These are phyloP conservation scores for Parambassis ranga DNA, from an alignment of 2,797 vertebrate species.

Conservation along the genomic window DNA sequence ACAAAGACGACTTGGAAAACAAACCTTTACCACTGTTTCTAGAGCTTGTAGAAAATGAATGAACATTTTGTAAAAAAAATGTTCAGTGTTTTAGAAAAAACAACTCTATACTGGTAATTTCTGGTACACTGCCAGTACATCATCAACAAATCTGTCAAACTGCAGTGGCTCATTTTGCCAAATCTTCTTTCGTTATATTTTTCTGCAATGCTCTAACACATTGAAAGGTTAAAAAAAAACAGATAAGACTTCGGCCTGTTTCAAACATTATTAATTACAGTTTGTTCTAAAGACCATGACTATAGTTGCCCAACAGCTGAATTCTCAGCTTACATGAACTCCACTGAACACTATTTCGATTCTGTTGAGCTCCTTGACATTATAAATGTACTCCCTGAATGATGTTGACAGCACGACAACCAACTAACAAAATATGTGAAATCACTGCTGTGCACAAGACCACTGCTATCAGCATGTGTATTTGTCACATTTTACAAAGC, in stretches of 20 bases:
- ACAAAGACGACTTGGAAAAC: too few species aligned
- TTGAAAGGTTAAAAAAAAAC: background rate
- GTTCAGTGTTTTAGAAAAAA: too few species aligned
- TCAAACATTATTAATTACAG: slow-evolving; percentile 37
- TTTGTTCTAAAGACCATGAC: slow-evolving; percentile 18
- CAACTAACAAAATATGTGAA: background rate
- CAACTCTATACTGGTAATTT: background rate
- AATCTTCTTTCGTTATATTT: too few species aligned
- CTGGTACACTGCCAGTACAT: background rate
- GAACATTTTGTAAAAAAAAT: too few species aligned
- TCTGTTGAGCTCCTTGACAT: slow-evolving; percentile 2
- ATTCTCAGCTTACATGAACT: slow-evolving; percentile 3
- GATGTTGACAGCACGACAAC: slow-evolving; percentile 3
- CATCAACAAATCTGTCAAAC: too few species aligned
- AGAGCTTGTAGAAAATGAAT: background rate
- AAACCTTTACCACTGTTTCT: too few species aligned
- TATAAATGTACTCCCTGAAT: background rate
- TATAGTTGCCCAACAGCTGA: slow-evolving; percentile 10
- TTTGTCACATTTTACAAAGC: background rate
- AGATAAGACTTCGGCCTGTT: slow-evolving; percentile 4
- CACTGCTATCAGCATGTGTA: background rate
- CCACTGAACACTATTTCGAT: slow-evolving; percentile 18
- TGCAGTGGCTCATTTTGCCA: too few species aligned
- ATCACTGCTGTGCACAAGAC: background rate
- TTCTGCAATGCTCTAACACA: too few species aligned